phyloP scores from a whole-genome alignment of 2,113 vertebrate genomes.

The Oncorhynchus gorbuscha region DNA sequence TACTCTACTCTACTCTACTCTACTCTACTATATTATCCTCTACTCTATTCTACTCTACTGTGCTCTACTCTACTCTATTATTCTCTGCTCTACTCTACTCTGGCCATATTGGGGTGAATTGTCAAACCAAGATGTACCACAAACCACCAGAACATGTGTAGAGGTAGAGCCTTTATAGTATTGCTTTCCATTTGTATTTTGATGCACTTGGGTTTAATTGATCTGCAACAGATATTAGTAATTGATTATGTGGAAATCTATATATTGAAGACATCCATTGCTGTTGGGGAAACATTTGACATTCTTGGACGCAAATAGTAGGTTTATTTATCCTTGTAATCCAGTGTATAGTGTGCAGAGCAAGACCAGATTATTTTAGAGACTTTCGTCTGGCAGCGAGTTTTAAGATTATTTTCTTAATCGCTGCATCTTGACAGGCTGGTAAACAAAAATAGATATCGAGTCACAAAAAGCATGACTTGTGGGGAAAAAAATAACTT shows the following conservation, averaged over 20 bases:
- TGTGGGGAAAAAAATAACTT: conserved; percentile 54
- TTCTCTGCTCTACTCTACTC: no score
- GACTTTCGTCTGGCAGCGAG: conserved; percentile 51
- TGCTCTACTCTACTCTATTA: no score
- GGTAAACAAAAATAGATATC: conserved; percentile 62
- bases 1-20: no score
- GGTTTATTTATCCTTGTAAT: background rate
- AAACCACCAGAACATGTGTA: background rate
- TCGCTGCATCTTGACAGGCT: conserved; percentile 49
- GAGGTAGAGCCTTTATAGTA: background rate
- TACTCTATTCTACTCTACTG: no score
- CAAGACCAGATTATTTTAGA: conserved; percentile 34
- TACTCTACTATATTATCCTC: no score
- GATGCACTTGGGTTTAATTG: no score
- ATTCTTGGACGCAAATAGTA: no score
- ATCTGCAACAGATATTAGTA: no score
- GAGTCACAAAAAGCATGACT: conserved; percentile 48
- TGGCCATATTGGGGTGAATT: no score
- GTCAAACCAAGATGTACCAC: background rate
- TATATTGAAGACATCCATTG: no score
- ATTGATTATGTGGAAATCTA: no score
- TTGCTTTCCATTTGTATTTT: background rate
- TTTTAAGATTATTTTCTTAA: conserved; percentile 50
- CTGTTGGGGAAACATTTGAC: no score
- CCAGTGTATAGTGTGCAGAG: conserved; percentile 17